phyloP scores from a whole-genome alignment of 2,797 vertebrate species.

The Neostethus bicornis region DNA sequence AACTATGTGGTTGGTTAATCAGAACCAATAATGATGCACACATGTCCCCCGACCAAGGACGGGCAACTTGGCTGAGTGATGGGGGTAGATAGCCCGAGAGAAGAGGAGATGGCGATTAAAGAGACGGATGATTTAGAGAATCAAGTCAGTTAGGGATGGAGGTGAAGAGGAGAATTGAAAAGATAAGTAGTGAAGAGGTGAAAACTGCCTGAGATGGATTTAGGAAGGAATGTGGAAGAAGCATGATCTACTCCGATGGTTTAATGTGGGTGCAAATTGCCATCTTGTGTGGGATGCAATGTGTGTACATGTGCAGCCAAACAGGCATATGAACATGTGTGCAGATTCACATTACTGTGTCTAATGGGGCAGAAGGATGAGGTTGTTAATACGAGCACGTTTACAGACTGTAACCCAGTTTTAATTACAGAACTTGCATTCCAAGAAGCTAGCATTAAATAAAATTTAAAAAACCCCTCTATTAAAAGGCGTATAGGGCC shows the following conservation, averaged over 20 bases:
- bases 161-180: slow-evolving; percentile 35
- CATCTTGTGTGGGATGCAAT: slow-evolving; percentile 18
- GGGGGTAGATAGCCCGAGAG: slow-evolving; percentile 41
- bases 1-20: slow-evolving; percentile 66
- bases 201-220: slow-evolving; percentile 17
- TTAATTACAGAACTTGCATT: slow-evolving; percentile 56
- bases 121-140: slow-evolving; percentile 32
- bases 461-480: slow-evolving; percentile 18
- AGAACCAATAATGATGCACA: slow-evolving; percentile 69
- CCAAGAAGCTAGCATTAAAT: slow-evolving; percentile 28
- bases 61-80: slow-evolving; percentile 44
- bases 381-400: slow-evolving; percentile 53
- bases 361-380: slow-evolving; percentile 36
- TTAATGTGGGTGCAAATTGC: slow-evolving; percentile 44
- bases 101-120: slow-evolving; percentile 53
- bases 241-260: slow-evolving; percentile 22
- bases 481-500: slow-evolving; percentile 48
- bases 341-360: slow-evolving; percentile 45
- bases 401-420: slow-evolving; percentile 47
- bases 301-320: slow-evolving; percentile 21
- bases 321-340: slow-evolving; percentile 56
- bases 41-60: slow-evolving; percentile 64
- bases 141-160: slow-evolving; percentile 34
- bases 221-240: slow-evolving; percentile 26
- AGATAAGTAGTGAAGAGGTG: slow-evolving; percentile 27